Conservation (phyloP, 2,888 invertebrate genomes). For the Heliconius ismenius region DNA sequence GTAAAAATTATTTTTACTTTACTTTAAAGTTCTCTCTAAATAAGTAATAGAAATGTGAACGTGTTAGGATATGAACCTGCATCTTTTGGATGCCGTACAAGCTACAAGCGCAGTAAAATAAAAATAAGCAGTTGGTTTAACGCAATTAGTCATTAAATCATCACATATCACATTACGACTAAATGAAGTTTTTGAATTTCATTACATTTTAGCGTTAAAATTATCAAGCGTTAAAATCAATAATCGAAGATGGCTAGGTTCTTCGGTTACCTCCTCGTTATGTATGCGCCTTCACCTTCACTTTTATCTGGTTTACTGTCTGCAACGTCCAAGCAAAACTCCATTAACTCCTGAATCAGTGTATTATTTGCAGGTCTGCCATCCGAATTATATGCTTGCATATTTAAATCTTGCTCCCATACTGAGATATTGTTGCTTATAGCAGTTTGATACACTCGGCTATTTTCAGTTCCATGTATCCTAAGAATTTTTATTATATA, state of each 20-base stretch:
- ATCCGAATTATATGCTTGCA: conserved; percentile 50
- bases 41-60: too few species aligned
- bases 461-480: conserved; percentile 63
- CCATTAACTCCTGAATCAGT: conserved; percentile 47
- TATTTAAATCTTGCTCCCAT: conserved; percentile 51
- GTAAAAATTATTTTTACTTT: too few species aligned
- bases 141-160: too few species aligned
- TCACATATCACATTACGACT: too few species aligned
- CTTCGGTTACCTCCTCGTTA: conserved; percentile 46
- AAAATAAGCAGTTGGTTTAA: not conserved
- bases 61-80: not conserved
- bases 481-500: conserved; percentile 48
- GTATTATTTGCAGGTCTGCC: conserved; percentile 42
- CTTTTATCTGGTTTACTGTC: conserved; percentile 41
- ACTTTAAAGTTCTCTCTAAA: too few species aligned
- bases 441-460: conserved; percentile 57
- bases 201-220: not conserved
- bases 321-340: conserved; percentile 37
- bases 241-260: too few species aligned
- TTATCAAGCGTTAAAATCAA: not conserved
- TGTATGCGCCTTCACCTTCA: conserved; percentile 46
- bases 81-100: not conserved
- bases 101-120: not conserved
- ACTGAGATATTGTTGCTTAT: conserved; percentile 54
- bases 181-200: not conserved